Conservation (phyloP, 2,797 vertebrate species). For the Peromyscus eremicus region DNA sequence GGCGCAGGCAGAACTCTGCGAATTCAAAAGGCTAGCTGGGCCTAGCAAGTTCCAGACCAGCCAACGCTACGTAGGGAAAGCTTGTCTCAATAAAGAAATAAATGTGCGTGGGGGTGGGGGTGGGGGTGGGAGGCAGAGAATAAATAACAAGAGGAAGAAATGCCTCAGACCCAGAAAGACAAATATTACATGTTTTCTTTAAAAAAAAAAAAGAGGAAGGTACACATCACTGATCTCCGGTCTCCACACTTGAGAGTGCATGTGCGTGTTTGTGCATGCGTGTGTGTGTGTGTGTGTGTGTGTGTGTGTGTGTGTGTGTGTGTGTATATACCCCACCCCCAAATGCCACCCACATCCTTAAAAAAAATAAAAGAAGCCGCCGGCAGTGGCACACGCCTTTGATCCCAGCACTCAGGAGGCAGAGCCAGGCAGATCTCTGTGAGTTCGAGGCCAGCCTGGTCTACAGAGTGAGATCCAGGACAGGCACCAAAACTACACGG, state of each 20-base stretch:
- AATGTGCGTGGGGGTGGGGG: background rate
- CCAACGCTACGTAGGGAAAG: background rate
- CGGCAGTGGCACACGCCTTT: too few relatives aligned
- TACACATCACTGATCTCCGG: background rate
- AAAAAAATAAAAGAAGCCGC: background rate
- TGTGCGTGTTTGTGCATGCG: background rate
- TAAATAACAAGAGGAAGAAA: background rate
- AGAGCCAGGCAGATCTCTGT: too few relatives aligned
- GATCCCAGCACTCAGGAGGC: too few relatives aligned
- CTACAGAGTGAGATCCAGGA: too few relatives aligned
- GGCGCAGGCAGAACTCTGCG: background rate
- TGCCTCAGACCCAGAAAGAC: background rate
- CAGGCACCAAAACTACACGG: too few relatives aligned
- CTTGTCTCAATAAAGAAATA: too few relatives aligned
- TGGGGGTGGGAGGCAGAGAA: fast-evolving
- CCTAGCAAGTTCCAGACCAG: background rate
- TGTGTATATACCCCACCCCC: too few relatives aligned
- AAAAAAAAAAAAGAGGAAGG: background rate
- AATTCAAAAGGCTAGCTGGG: background rate
- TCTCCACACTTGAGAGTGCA: background rate
- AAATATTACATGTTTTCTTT: background rate
- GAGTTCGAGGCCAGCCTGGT: too few relatives aligned
- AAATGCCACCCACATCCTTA: background rate
- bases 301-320: background rate
- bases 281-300: too few relatives aligned